These are phyloP conservation scores for Platycnemis pennipes DNA, from an alignment of 2,888 invertebrate genomes.

Conservation along the genomic window DNA sequence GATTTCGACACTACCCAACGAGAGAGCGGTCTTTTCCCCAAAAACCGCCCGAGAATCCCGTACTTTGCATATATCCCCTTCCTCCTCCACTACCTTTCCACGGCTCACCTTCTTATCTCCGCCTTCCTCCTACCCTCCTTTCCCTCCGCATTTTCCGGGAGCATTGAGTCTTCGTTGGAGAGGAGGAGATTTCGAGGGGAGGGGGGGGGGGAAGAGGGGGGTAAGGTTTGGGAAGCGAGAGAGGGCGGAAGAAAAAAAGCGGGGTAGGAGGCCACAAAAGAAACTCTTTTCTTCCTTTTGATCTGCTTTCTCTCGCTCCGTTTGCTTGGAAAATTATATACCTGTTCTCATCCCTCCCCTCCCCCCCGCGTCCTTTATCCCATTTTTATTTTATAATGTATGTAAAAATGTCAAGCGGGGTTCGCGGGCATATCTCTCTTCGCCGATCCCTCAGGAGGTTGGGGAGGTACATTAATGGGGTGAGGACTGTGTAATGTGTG, in stretches of 20 bases:
- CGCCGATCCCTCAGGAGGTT: background rate
- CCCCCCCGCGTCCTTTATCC: too few species aligned
- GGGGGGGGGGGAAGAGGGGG: background rate
- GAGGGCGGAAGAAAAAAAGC: too few species aligned
- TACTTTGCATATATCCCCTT: background rate
- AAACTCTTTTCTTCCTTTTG: conserved; percentile 60
- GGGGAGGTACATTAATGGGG: background rate
- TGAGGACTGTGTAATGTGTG: background rate
- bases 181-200: background rate
- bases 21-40: background rate
- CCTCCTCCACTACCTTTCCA: background rate
- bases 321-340: conserved; percentile 60
- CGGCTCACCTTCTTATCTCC: background rate
- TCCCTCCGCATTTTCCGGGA: background rate
- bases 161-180: background rate
- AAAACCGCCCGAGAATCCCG: background rate
- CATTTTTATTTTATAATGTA: conserved; percentile 19
- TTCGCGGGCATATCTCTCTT: background rate
- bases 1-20: background rate
- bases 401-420: background rate
- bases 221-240: background rate
- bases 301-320: conserved; percentile 54
- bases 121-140: background rate
- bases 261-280: conserved; percentile 1
- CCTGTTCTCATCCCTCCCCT: background rate